Conservation (phyloP, 1,140 invertebrate species). For the Cydia fagiglandana region DNA sequence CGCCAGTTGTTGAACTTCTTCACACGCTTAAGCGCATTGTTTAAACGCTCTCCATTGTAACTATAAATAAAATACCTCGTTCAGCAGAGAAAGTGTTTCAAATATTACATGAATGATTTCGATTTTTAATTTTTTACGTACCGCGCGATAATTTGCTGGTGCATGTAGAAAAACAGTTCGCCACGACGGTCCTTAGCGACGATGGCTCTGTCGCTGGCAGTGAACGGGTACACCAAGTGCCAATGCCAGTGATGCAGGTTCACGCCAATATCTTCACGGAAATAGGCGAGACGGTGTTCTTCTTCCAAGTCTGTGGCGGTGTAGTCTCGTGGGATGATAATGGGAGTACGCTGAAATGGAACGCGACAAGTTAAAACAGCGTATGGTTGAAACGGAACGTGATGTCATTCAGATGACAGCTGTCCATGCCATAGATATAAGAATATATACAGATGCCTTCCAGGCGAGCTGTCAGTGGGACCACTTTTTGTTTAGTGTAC, state of each 20-base stretch:
- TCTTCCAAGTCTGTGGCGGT: conserved; percentile 83
- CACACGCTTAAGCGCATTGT: conserved; percentile 77
- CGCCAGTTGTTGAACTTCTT: conserved; percentile 79
- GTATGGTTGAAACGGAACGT: conserved; percentile 10
- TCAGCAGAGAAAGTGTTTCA: background rate
- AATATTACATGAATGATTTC: conserved; percentile 34
- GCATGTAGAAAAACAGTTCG: conserved; percentile 88
- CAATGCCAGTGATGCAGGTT: conserved; percentile 88
- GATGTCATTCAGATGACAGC: conserved; percentile 14
- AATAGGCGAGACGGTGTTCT: conserved; percentile 84
- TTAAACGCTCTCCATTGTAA: conserved; percentile 81
- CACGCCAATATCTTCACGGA: conserved; percentile 82
- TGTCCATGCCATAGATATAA: no score
- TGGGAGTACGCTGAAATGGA: conserved; percentile 67
- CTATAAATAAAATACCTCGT: conserved; percentile 49
- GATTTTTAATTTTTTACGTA: conserved; percentile 54
- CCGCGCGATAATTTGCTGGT: conserved; percentile 83
- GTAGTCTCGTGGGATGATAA: conserved; percentile 83
- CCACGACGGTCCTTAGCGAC: conserved; percentile 84
- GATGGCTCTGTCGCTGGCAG: conserved; percentile 70
- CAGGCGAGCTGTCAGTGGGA: no score
- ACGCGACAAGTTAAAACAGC: conserved; percentile 6
- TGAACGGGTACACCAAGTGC: conserved; percentile 85
- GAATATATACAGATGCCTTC: no score
- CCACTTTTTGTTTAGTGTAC: no score